phyloP scores from a whole-genome alignment of 2,888 invertebrate species.

The Norana najaformis region DNA sequence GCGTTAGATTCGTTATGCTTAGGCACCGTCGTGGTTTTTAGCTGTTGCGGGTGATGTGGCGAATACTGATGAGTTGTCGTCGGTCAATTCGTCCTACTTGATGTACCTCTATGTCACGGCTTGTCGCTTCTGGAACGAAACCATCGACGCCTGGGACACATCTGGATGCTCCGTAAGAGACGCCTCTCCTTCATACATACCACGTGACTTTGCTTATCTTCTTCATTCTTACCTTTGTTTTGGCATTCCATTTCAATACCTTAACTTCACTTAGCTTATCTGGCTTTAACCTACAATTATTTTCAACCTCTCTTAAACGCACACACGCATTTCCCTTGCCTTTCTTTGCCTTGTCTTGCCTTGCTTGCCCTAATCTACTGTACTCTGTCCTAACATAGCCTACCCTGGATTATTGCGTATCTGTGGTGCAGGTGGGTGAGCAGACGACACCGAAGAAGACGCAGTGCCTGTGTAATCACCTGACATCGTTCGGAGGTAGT shows the following conservation, averaged over 20 bases:
- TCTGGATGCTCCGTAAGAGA: conserved; percentile 33
- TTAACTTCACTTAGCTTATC: too few species aligned
- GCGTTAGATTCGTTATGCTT: not conserved
- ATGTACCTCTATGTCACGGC: conserved; percentile 52
- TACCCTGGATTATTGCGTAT: not conserved
- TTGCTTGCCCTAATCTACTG: too few species aligned
- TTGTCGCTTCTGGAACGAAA: conserved; percentile 57
- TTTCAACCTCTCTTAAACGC: too few species aligned
- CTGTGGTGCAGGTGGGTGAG: conserved; percentile 52
- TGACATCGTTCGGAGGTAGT: conserved; percentile 62
- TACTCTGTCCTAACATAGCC: not conserved
- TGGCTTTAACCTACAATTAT: too few species aligned
- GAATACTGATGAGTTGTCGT: not conserved
- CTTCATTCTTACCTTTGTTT: too few species aligned
- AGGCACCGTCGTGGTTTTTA: not conserved
- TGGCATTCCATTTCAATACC: too few species aligned
- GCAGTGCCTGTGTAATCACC: conserved; percentile 58
- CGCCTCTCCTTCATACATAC: not conserved
- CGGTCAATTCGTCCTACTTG: conserved; percentile 52
- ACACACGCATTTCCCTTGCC: not conserved
- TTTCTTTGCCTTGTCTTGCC: not conserved
- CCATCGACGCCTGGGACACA: conserved; percentile 52
- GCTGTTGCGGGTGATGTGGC: not conserved
- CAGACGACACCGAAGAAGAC: conserved; percentile 54
- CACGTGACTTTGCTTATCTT: too few species aligned